phyloP scores from a whole-genome alignment of 2,797 vertebrate genomes.

The Emydoidea blandingii region DNA sequence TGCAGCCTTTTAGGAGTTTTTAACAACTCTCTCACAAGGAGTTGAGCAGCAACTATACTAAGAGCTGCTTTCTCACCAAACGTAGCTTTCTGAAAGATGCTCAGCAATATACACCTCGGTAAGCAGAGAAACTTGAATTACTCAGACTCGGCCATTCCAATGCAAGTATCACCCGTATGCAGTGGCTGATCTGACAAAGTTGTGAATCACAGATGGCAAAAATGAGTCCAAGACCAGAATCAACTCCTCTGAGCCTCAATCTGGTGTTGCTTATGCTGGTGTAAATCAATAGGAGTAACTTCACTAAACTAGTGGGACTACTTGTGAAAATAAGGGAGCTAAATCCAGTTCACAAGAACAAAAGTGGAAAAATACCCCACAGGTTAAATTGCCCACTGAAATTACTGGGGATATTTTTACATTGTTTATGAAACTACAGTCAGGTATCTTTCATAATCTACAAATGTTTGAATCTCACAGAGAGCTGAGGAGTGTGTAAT shows the following conservation, averaged over 20 bases:
- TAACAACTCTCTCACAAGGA: neutral
- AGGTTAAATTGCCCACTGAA: conserved; percentile 3
- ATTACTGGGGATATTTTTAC: neutral
- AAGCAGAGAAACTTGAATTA: neutral
- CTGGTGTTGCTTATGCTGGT: neutral
- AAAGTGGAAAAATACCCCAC: neutral
- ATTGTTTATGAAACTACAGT: neutral
- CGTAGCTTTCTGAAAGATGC: neutral
- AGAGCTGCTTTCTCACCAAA: neutral
- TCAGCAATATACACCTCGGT: neutral
- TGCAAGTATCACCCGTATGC: neutral
- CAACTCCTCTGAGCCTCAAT: conserved; percentile 22
- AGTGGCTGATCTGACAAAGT: neutral
- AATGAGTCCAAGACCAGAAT: conserved; percentile 36
- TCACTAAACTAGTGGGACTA: neutral
- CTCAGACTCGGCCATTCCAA: neutral
- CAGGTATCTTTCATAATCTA: conserved; percentile 34
- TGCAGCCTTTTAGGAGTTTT: neutral
- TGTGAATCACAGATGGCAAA: neutral
- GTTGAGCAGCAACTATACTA: neutral
- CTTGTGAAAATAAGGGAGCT: conserved; percentile 8
- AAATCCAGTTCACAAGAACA: neutral
- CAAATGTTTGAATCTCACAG: conserved; percentile 27
- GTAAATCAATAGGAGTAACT: conserved; percentile 9
- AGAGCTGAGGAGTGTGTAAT: conserved; percentile 26